A percentile compares a stretch with the other conserved stretches of the same genome.
Conservation (phyloP, 2,888 invertebrate genomes). For the Perdita meconis region DNA sequence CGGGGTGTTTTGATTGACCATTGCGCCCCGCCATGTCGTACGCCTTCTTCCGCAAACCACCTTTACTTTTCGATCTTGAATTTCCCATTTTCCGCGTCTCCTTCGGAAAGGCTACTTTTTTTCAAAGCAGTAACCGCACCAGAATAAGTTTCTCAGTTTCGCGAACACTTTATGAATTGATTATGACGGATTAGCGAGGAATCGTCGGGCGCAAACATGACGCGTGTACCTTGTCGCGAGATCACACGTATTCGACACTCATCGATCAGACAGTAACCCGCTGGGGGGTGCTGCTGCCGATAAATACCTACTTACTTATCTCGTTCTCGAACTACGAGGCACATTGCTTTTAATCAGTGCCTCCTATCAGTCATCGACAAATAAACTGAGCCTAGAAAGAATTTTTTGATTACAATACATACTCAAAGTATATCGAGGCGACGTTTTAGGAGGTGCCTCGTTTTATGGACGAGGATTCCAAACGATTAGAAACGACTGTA, state of each 20-base stretch:
- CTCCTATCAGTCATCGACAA: slow-evolving; percentile 75
- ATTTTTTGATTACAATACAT: slow-evolving; percentile 21
- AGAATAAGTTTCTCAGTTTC: background rate
- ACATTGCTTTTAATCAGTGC: slow-evolving; percentile 73
- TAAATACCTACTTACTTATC: slow-evolving; percentile 77
- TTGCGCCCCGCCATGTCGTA: too few relatives aligned
- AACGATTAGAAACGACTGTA: too few relatives aligned
- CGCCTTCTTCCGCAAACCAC: slow-evolving; percentile 23
- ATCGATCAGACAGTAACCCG: slow-evolving; percentile 59
- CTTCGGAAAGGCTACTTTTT: background rate
- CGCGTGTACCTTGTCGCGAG: slow-evolving; percentile 15
- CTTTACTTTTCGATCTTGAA: slow-evolving; percentile 43
- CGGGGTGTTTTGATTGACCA: too few relatives aligned
- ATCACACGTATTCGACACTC: slow-evolving; percentile 34
- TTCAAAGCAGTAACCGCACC: background rate
- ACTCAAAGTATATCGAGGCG: background rate
- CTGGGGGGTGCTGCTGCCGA: slow-evolving; percentile 61
- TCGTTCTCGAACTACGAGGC: slow-evolving; percentile 73
- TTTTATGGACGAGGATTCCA: too few relatives aligned
- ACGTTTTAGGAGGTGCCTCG: too few relatives aligned
- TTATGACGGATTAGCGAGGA: background rate
- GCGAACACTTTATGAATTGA: background rate
- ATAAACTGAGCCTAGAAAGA: slow-evolving; percentile 51
- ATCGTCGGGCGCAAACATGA: slow-evolving; percentile 44
- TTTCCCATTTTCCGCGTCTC: slow-evolving; percentile 70